Conservation (phyloP, 2,888 invertebrate species). For the Cheilosia vulpina region DNA sequence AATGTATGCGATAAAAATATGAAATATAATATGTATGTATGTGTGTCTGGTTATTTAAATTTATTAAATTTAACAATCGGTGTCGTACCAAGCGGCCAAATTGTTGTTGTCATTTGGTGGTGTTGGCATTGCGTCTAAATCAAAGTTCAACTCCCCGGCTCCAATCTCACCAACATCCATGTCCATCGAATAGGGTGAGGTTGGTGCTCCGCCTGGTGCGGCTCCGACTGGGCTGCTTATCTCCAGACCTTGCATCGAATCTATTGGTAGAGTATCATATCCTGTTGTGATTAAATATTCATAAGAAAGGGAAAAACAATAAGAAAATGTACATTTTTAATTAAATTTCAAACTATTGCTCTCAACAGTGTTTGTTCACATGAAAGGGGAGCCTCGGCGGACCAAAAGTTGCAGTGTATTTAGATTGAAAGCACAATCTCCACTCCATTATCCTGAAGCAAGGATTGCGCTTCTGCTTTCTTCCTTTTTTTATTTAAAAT, state of each 20-base stretch:
- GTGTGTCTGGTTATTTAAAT: slow-evolving; percentile 59
- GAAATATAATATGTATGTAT: slow-evolving; percentile 58
- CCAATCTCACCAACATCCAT: slow-evolving; percentile 93
- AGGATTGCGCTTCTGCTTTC: background rate
- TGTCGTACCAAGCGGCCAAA: slow-evolving; percentile 98
- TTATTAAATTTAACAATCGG: slow-evolving; percentile 92
- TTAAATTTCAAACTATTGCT: slow-evolving; percentile 21
- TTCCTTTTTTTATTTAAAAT: background rate
- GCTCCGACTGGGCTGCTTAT: slow-evolving; percentile 86
- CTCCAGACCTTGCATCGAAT: slow-evolving; percentile 97
- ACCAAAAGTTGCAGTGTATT: background rate
- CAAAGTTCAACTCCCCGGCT: slow-evolving; percentile 90
- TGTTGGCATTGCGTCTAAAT: slow-evolving; percentile 89
- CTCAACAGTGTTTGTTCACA: slow-evolving; percentile 47
- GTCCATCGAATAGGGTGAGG: slow-evolving; percentile 91
- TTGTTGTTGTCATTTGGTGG: slow-evolving; percentile 96
- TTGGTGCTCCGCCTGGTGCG: slow-evolving; percentile 83
- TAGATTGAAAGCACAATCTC: too few relatives aligned
- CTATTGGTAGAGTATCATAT: slow-evolving; percentile 99
- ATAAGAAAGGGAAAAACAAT: slow-evolving; percentile 38
- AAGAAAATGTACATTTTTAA: slow-evolving; percentile 26
- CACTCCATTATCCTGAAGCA: slow-evolving; percentile 8
- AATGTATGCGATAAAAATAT: slow-evolving; percentile 72
- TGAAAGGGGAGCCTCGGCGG: background rate
- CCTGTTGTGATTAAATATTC: slow-evolving; percentile 84